Percentiles rank a stretch among this genome's conserved stretches.
These are phyloP conservation scores for Paraescarpia echinospica DNA, from an alignment of 1,140 invertebrate genomes.

Conservation along the genomic window DNA sequence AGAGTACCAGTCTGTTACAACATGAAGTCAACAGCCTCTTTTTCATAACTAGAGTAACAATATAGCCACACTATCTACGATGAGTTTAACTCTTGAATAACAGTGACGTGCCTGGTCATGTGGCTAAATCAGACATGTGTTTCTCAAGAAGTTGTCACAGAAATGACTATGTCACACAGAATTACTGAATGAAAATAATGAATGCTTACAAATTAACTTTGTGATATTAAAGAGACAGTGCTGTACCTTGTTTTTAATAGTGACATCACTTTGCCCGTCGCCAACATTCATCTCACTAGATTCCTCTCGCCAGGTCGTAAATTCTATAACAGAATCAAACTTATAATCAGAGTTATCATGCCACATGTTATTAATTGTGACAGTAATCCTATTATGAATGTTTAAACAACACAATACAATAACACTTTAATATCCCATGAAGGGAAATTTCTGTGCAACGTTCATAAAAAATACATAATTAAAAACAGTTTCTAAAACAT, in stretches of 20 bases:
- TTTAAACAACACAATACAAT: too few relatives aligned
- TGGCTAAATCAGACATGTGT: neutral
- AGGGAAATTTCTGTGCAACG: too few relatives aligned
- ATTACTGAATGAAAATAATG: neutral
- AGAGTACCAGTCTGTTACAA: neutral
- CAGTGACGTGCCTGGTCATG: neutral
- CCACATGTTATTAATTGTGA: neutral
- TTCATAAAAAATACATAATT: too few relatives aligned
- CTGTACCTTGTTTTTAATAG: neutral
- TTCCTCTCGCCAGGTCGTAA: neutral
- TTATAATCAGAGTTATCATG: neutral
- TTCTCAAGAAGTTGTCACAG: neutral
- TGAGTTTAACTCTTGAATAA: neutral
- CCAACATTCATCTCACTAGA: neutral
- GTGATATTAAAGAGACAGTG: neutral
- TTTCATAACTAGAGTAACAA: neutral
- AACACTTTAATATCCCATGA: too few relatives aligned
- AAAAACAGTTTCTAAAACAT: too few relatives aligned
- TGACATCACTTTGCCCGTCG: neutral
- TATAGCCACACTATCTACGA: neutral
- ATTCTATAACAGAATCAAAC: neutral
- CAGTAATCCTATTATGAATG: neutral
- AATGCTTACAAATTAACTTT: neutral
- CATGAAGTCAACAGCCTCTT: neutral
- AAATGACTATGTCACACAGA: neutral